phyloP scores from a whole-genome alignment of 2,797 vertebrate genomes.

The Eremophila alpestris region DNA sequence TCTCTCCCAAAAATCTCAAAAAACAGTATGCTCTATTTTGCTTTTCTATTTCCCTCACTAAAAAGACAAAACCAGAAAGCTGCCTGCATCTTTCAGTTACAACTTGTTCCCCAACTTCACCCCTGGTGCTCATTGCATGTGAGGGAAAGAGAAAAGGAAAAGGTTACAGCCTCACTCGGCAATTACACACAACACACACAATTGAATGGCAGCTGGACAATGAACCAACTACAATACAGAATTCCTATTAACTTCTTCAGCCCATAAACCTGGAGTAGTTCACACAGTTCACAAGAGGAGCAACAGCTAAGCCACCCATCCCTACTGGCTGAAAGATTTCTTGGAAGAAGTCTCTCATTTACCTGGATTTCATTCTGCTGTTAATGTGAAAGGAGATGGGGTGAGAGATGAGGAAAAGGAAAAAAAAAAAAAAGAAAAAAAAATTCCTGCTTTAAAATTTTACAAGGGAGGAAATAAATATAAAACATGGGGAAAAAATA shows the following conservation, averaged over 20 bases:
- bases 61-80: neutral
- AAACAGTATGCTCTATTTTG: neutral
- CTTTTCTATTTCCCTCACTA: neutral
- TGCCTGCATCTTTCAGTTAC: neutral
- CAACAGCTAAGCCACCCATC: neutral
- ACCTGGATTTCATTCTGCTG: slow-evolving; percentile 2
- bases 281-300: neutral
- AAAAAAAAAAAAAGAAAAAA: slow-evolving; percentile 9
- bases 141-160: neutral
- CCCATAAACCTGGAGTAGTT: neutral
- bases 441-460: slow-evolving; percentile 14
- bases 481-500: neutral
- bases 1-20: neutral
- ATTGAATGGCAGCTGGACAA: neutral
- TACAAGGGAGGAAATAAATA: neutral
- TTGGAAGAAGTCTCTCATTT: slow-evolving; percentile 13
- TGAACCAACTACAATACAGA: neutral
- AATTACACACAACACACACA: neutral
- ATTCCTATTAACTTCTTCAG: slow-evolving; percentile 4
- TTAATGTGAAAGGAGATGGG: neutral
- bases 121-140: neutral
- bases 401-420: neutral
- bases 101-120: neutral
- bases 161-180: neutral
- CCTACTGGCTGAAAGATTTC: neutral